These are phyloP conservation scores for Carapus acus DNA, from an alignment of 2,797 vertebrate genomes.

Conservation along the genomic window DNA sequence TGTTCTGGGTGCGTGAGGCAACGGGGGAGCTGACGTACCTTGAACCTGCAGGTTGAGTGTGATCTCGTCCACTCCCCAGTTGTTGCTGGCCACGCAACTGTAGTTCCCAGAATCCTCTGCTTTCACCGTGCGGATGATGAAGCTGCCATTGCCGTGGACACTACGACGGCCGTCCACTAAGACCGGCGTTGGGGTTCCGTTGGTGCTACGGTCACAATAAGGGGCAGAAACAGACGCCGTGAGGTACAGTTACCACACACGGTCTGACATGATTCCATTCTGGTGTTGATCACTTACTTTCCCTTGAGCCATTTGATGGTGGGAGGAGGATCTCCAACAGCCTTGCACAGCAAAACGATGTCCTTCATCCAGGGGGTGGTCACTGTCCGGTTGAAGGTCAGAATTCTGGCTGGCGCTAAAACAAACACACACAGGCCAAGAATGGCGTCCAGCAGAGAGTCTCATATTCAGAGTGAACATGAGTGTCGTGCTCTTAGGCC, in stretches of 20 bases:
- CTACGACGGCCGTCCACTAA: slow-evolving; percentile 89
- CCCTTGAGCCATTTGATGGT: slow-evolving; percentile 98
- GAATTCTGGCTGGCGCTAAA: slow-evolving; percentile 88
- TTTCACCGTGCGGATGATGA: slow-evolving; percentile 94
- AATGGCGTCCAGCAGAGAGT: too few species aligned
- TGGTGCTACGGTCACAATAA: slow-evolving; percentile 68
- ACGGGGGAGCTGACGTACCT: too few species aligned
- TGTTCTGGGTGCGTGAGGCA: too few species aligned
- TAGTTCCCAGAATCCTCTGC: slow-evolving; percentile 98
- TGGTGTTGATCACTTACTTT: slow-evolving; percentile 75
- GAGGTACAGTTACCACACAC: neutral
- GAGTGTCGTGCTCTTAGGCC: neutral
- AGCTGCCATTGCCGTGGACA: slow-evolving; percentile 91
- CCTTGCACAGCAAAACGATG: slow-evolving; percentile 92
- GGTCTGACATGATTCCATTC: neutral
- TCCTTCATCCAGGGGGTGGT: slow-evolving; percentile 99
- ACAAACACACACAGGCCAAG: neutral
- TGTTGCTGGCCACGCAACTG: slow-evolving; percentile 93
- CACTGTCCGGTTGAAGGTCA: slow-evolving; percentile 96
- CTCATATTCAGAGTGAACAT: too few species aligned
- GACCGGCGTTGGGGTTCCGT: slow-evolving; percentile 90
- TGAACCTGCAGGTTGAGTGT: slow-evolving; percentile 95
- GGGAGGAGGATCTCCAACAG: slow-evolving; percentile 90
- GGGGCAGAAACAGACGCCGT: slow-evolving; percentile 1
- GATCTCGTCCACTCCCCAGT: slow-evolving; percentile 96